A percentile compares a stretch with the other conserved stretches of the same genome.
Conservation (phyloP, 2,888 invertebrate species). For the Oxytorus armatus region DNA sequence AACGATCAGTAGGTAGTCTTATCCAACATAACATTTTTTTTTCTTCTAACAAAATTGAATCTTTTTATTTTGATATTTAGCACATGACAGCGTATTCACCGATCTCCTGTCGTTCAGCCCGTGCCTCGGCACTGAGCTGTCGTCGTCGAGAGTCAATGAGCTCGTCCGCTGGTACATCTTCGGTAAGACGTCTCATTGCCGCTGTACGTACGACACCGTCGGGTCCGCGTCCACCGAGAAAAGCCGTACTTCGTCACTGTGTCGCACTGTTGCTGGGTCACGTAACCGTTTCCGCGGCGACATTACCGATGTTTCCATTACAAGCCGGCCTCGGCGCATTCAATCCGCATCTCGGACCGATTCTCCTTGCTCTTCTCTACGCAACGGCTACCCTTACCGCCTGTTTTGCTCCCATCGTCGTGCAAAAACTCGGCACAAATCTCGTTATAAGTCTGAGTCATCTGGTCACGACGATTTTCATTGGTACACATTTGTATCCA, state of each 20-base stretch:
- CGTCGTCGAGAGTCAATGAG: conserved; percentile 85
- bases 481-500: conserved; percentile 80
- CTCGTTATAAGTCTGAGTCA: conserved; percentile 82
- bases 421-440: conserved; percentile 86
- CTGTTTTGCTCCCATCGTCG: conserved; percentile 85
- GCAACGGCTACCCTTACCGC: conserved; percentile 77
- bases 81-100: conserved; percentile 87
- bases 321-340: conserved; percentile 85
- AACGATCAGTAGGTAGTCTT: no score
- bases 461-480: conserved; percentile 79
- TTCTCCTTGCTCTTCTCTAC: conserved; percentile 81
- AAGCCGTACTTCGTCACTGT: conserved; percentile 81
- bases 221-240: conserved; percentile 80
- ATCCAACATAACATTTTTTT: no score
- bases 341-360: conserved; percentile 84
- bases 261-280: conserved; percentile 85
- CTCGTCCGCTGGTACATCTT: conserved; percentile 87
- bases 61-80: conserved; percentile 73
- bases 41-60: no score
- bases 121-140: conserved; percentile 84
- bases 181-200: conserved; percentile 90
- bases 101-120: conserved; percentile 85
- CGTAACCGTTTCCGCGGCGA: conserved; percentile 88
- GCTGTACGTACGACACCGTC: conserved; percentile 81
- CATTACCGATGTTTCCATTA: conserved; percentile 87